Evolutionary conservation across 2,797 vertebrate species (phyloP), one percentile per base, ranked within the genome.

Genomic region (Cynopterus sphinx): DNA sequence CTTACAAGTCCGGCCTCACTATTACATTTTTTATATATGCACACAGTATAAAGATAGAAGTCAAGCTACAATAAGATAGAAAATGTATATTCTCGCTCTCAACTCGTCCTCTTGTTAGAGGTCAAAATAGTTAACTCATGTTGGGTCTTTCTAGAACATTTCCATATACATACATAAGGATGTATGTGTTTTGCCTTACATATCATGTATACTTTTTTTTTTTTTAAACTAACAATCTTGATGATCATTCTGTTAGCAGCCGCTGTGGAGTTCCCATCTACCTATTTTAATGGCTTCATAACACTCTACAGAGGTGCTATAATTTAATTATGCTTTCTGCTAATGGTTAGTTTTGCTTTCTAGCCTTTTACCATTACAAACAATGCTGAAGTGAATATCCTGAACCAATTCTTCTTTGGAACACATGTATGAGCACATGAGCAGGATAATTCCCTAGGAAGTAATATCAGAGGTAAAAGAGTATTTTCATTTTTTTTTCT

Each of bases 381-480:
- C 49, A 26, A 28, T 15, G 28, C n/a, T 81, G 15, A 33, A 43
- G 1, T 53, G 84, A 95, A 65, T 67, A 84, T 71, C 79, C 36
- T 49, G 63, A 51, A n/a, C 7, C 31, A 82, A 24, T 39, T 61
- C 11, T 43, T 55, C 21, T 53, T 82, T 36, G 28, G 84, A 79
- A 46, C 51, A 31, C 33, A 15, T 11, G 1, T 36, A 2, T 28
- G 33, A 61, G 12, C 15, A 31, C 36, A 36, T 36, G 63, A 33
- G 11, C 33, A 82, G 51, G 49, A 86, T 65, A 84, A 82, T 90
- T 87, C 87, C 78, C 74, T 59, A 41, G 6, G 6, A 87, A 75
- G 33, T 68, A 71, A 21, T 90, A 73, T 33, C 6, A n/a, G 36
- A 49, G 46, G 55, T 96, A 89, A 96, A 96, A 96, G 67, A 9